A percentile compares a stretch with the other conserved stretches of the same genome.
phyloP scores from a whole-genome alignment of 1,140 invertebrate species.

The Ceratina calcarata region DNA sequence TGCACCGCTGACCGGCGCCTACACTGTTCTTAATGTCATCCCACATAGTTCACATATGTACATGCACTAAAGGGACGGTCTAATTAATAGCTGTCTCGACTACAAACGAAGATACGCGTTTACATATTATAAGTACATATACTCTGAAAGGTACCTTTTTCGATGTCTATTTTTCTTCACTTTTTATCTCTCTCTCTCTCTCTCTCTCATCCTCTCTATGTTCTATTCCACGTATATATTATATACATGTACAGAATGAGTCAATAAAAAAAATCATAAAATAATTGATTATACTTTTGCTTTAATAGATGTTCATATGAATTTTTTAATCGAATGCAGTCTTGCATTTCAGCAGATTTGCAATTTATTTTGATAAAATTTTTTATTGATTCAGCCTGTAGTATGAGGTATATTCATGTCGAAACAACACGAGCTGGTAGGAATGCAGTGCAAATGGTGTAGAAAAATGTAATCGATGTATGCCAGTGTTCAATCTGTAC shows the following conservation, averaged over 20 bases:
- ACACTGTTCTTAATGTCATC: not conserved
- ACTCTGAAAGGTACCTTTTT: constrained; percentile 7
- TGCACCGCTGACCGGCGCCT: not conserved
- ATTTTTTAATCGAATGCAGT: too few relatives aligned
- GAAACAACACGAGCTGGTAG: not conserved
- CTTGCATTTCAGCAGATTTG: too few relatives aligned
- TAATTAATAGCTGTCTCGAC: not conserved
- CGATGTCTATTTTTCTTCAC: constrained; percentile 13
- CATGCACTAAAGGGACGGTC: not conserved
- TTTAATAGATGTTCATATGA: too few relatives aligned
- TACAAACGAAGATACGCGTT: not conserved
- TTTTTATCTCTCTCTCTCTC: too few relatives aligned
- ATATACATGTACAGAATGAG: too few relatives aligned
- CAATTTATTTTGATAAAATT: too few relatives aligned
- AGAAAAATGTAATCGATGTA: constrained; percentile 60
- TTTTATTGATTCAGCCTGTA: too few relatives aligned
- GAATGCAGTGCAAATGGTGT: constrained; percentile 43
- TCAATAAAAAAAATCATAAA: too few relatives aligned
- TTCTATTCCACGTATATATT: too few relatives aligned
- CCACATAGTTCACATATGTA: not conserved
- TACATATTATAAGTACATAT: not conserved
- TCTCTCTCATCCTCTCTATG: too few relatives aligned
- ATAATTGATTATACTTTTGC: too few relatives aligned
- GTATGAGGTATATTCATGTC: too few relatives aligned
- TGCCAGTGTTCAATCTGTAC: not conserved